Conservation (phyloP, 1,140 invertebrate genomes). For the Brachionus manjavacas region DNA sequence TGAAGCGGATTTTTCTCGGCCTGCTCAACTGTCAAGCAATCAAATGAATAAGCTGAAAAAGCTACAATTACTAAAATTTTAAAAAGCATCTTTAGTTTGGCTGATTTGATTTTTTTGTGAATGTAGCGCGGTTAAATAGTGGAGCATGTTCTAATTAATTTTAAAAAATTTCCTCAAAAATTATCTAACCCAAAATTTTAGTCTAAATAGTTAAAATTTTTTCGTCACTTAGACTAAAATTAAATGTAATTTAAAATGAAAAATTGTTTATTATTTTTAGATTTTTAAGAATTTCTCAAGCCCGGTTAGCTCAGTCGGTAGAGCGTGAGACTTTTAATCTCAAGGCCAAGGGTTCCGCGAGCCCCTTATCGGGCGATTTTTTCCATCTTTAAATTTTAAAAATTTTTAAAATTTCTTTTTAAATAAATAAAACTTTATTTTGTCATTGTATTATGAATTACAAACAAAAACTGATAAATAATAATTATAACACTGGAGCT, state of each 20-base stretch:
- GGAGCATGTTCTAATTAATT: neutral
- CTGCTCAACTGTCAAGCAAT: neutral
- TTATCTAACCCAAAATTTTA: neutral
- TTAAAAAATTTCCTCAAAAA: neutral
- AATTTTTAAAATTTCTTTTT: neutral
- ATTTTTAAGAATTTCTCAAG: neutral
- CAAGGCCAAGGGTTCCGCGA: slow-evolving; percentile 36
- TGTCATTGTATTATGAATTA: neutral
- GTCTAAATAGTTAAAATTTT: neutral
- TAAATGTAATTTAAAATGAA: neutral
- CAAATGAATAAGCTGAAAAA: neutral
- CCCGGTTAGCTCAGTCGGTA: slow-evolving; percentile 36
- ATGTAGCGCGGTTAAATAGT: neutral
- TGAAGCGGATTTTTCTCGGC: slow-evolving; percentile 32
- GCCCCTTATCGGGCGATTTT: slow-evolving; percentile 32
- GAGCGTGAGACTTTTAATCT: slow-evolving; percentile 37
- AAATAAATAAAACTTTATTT: neutral
- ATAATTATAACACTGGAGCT: neutral
- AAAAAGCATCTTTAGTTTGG: neutral
- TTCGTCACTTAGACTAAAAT: neutral
- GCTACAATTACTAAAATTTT: neutral
- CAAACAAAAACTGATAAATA: neutral
- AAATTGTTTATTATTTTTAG: neutral
- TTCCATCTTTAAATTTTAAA: too few relatives aligned
- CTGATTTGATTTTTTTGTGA: neutral